A percentile compares a stretch with the other conserved stretches of the same genome.
Conservation (phyloP, 2,888 invertebrate species). For the Drosophila aldrichi region DNA sequence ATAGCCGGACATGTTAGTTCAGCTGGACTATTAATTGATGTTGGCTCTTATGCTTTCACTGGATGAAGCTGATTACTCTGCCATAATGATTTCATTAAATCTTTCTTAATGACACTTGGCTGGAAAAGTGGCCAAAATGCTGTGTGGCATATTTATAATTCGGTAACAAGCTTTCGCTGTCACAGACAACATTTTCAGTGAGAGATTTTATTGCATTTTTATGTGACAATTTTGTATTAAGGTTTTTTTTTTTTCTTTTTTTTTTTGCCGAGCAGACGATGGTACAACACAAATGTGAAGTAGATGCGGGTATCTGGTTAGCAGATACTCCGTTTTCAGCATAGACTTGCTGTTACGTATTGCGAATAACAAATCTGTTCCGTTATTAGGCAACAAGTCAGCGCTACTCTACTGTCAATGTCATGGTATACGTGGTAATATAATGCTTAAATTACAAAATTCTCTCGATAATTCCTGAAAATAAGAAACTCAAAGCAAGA, state of each 20-base stretch:
- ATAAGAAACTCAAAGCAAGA: too few species aligned
- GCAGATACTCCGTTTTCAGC: neutral
- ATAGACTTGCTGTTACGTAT: too few species aligned
- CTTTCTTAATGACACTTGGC: constrained; percentile 69
- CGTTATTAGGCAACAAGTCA: too few species aligned
- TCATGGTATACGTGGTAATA: too few species aligned
- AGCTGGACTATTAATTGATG: neutral
- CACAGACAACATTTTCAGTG: constrained; percentile 42
- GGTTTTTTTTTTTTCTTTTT: too few species aligned
- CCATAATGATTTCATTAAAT: constrained; percentile 67
- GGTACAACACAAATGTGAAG: constrained; percentile 4
- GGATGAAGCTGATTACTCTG: constrained; percentile 37
- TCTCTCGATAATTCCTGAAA: too few species aligned
- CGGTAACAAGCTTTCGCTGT: constrained; percentile 74
- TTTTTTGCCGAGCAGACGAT: constrained; percentile 23
- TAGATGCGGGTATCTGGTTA: neutral
- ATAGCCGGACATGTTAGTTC: constrained; percentile 34
- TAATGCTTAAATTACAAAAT: too few species aligned
- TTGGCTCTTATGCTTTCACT: constrained; percentile 53
- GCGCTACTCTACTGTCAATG: too few species aligned
- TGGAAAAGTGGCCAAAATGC: constrained; percentile 45
- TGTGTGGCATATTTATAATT: constrained; percentile 60
- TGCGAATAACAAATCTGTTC: neutral
- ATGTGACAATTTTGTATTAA: constrained; percentile 62
- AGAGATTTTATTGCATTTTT: constrained; percentile 76